These are phyloP conservation scores for Micromussa lordhowensis DNA, from an alignment of 92 coral and sea anemone species.

Conservation along the genomic window DNA sequence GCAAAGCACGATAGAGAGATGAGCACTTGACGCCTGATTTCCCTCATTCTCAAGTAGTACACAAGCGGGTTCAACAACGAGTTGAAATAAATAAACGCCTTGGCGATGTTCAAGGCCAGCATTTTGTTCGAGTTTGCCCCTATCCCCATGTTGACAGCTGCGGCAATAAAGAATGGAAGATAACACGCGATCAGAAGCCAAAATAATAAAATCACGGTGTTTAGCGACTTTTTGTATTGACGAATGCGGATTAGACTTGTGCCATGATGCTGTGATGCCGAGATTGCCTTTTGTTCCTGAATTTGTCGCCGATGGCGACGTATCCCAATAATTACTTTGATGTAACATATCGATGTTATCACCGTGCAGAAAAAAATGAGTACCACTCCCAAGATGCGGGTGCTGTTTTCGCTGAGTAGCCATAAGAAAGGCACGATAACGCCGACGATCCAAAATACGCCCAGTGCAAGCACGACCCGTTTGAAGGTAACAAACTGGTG, in stretches of 20 bases:
- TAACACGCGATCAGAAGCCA: conserved; percentile 1
- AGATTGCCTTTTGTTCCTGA: not conserved
- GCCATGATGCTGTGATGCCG: not conserved
- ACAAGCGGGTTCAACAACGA: conserved; percentile 51
- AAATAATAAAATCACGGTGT: conserved; percentile 2
- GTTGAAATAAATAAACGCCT: conserved; percentile 41
- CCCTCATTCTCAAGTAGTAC: conserved; percentile 44
- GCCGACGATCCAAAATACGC: conserved; percentile 11
- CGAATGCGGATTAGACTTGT: not conserved
- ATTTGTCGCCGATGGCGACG: conserved; percentile 19
- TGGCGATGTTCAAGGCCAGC: conserved; percentile 23
- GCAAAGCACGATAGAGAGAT: not conserved
- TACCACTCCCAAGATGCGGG: not conserved
- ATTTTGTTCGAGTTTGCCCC: not conserved
- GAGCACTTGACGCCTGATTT: conserved; percentile 31
- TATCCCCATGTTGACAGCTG: not conserved
- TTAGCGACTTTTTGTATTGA: conserved; percentile 5
- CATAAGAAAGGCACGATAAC: not conserved
- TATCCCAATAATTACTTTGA: not conserved
- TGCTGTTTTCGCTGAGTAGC: not conserved
- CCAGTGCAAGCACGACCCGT: not conserved
- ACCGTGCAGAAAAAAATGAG: not conserved
- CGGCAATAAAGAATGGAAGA: conserved; percentile 1
- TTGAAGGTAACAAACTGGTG: conserved; percentile 9
- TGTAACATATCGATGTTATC: not conserved